Evolutionary conservation across 2,888 invertebrate species (phyloP), one percentile per base, ranked within the genome.

Genomic region (Pollenia angustigena): DNA sequence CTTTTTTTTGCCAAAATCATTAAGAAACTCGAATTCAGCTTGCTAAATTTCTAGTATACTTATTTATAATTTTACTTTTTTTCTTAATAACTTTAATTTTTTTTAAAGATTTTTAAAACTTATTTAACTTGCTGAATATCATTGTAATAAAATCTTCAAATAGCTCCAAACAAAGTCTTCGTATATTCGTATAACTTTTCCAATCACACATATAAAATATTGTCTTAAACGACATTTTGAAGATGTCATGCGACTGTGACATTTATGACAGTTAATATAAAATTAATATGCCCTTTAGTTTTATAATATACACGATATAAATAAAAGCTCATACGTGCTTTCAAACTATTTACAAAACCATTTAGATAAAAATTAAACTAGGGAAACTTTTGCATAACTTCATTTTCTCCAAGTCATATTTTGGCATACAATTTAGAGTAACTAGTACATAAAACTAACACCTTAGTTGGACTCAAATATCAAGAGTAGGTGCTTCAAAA

Each of bases 211-310:
- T 32, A 32, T 32, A 32, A 32, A 6, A 4, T 8, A 75, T 32
- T 54, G 44, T 71, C 16, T 40, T 40, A 32, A 16, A 44, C 60
- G 76, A 48, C 68, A 81, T 54, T 85, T 50, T 66, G 16, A 69
- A 75, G 62, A 78, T 82, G 54, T 79, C 85, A 86, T 82, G 85
- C 54, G 10, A 18, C 14, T 56, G 23, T 72, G 80, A 83, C 83
- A 86, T 83, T 86, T 83, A 74, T 87, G 84, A 81, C 84, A 84
- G 72, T 84, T 81, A 81, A 84, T 87, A 86, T 76, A 68, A 66
- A 72, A 62, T 23, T 68, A 79, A 68, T 69, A 79, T 79, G 58
- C 69, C 68, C 40, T 69, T 68, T 69, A 82, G 74, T 85, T 52
- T 60, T 52, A 75, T 82, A 68, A 69, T 74, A 60, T 56, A 62